phyloP scores from a whole-genome alignment of 1,140 invertebrate species.

The Lordiphosa stackelbergi region DNA sequence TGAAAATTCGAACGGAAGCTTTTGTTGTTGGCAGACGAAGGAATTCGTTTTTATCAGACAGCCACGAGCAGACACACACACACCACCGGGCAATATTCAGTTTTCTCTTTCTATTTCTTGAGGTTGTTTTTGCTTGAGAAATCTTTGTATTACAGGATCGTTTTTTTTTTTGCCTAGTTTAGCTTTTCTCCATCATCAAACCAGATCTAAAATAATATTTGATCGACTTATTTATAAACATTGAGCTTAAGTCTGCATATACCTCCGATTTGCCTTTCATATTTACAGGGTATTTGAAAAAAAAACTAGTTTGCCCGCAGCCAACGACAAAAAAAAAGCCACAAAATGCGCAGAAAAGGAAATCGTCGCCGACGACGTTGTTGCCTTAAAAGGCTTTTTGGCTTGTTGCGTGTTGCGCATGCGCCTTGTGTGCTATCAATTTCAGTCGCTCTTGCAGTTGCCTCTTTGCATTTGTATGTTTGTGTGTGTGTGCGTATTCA shows the following conservation, averaged over 20 bases:
- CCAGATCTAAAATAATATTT: too few relatives aligned
- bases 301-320: conserved; percentile 65
- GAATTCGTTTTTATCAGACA: too few relatives aligned
- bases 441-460: conserved; percentile 23
- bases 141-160: too few relatives aligned
- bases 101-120: too few relatives aligned
- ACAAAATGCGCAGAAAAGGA: conserved; percentile 63
- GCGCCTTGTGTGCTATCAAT: conserved; percentile 57
- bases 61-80: too few relatives aligned
- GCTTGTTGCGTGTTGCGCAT: conserved; percentile 58
- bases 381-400: conserved; percentile 49
- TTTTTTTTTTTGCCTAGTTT: too few relatives aligned
- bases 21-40: too few relatives aligned
- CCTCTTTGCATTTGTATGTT: conserved; percentile 12
- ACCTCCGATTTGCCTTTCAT: background rate
- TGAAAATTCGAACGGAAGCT: too few relatives aligned
- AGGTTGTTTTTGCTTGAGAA: too few relatives aligned
- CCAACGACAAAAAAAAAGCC: conserved; percentile 24
- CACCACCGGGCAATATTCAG: too few relatives aligned
- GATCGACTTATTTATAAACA: too few relatives aligned
- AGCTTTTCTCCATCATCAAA: too few relatives aligned
- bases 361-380: conserved; percentile 60
- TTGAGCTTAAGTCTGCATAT: background rate
- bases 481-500: conserved; percentile 41
- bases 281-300: conserved; percentile 31